Evolutionary conservation across 2,888 invertebrate species (phyloP), one percentile per base, ranked within the genome.

Genomic region (Clitarchus hookeri): DNA sequence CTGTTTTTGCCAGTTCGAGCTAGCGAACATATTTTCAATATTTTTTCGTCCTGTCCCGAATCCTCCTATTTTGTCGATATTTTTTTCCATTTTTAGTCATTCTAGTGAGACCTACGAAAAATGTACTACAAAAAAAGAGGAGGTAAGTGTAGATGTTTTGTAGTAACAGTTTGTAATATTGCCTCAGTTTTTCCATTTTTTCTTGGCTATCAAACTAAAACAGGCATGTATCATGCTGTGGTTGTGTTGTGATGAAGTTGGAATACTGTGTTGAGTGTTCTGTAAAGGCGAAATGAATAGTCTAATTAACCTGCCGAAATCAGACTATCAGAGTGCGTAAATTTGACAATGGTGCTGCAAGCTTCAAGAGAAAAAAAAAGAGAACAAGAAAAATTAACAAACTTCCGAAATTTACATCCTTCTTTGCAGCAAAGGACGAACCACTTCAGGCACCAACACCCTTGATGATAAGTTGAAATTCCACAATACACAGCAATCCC

Each of bases 321-420:
- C n/a, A n/a, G n/a, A n/a, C n/a, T n/a, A 78, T 12, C 16, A 78
- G 4, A 16, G 78, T 78, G 78, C 78, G 4, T 78, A 78, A 3
- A 26, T 78, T 78, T 78, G 78, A 78, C 26, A 78, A 23, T 78
- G 78, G 78, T 78, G 9, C 4, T 78, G 26, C 78, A 0, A 78
- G 19, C 16, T 26, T 0, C 26, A 78, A 6, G 19, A 78, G 78
- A 11, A 78, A 78, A 78, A 78, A 78, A 23, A 78, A 78, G 26
- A 78, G 26, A 65, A 78, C 78, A 78, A 78, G 78, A 78, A 23
- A 78, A 25, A 78, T 78, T 11, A 78, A 78, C 26, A 78, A 78
- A 78, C 9, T 78, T 78, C 11, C 78, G 0, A 78, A 78, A 78
- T 0, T 78, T 78, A 78, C 9, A 78, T 12, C 9, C 78, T 78